These are phyloP conservation scores for Microplitis mediator DNA, from an alignment of 1,140 invertebrate species.

Conservation along the genomic window DNA sequence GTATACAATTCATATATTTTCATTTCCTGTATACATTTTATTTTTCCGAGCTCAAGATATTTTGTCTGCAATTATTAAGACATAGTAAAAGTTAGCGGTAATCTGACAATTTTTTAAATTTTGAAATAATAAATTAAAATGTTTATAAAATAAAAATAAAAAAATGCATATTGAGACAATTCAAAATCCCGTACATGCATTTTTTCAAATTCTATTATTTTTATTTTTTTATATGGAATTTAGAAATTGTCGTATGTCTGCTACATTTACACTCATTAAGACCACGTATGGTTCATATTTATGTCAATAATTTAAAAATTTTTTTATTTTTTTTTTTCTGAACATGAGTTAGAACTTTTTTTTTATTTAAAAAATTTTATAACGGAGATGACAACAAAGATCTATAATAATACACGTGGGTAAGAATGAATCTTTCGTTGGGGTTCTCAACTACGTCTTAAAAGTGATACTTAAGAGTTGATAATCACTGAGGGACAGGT, in stretches of 20 bases:
- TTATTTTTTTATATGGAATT: too few relatives aligned
- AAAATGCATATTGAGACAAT: too few relatives aligned
- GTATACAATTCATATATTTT: neutral
- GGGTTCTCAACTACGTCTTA: conserved; percentile 36
- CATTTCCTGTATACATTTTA: neutral
- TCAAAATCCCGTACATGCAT: too few relatives aligned
- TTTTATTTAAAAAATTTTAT: neutral
- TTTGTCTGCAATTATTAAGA: neutral
- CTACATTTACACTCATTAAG: too few relatives aligned
- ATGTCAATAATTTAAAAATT: neutral
- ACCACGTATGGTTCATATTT: neutral
- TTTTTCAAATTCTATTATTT: too few relatives aligned
- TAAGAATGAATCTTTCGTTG: conserved; percentile 33
- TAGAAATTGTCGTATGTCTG: too few relatives aligned
- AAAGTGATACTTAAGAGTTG: conserved; percentile 23
- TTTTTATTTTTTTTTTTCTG: too few relatives aligned
- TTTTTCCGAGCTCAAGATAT: neutral
- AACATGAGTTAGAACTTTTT: neutral
- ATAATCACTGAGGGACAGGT: conserved; percentile 57
- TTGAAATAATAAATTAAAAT: too few relatives aligned
- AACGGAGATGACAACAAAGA: neutral
- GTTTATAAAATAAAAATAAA: too few relatives aligned
- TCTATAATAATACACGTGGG: conserved; percentile 42
- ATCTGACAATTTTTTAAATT: too few relatives aligned
- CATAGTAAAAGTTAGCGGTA: too few relatives aligned